Evolutionary conservation across 2,113 vertebrate species (phyloP).

Genomic region (Craseonycteris thonglongyai): DNA sequence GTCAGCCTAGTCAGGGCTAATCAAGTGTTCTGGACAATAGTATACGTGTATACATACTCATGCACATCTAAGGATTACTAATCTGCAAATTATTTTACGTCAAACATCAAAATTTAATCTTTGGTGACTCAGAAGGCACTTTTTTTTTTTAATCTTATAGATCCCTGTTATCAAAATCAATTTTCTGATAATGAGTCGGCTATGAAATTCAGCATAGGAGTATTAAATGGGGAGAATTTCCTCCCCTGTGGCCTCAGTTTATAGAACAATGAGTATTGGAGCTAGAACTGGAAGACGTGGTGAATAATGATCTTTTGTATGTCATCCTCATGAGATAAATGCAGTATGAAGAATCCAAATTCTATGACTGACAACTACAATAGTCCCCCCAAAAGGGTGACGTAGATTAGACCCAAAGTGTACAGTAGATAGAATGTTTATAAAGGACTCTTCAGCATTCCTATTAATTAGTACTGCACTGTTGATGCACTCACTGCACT

Average conservation of each 20-base stretch:
- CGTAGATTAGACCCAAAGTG: not conserved
- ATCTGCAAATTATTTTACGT: not conserved
- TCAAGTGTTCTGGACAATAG: not conserved
- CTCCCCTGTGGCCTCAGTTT: not conserved
- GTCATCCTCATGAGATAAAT: not conserved
- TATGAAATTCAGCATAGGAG: not conserved
- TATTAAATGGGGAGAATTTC: not conserved
- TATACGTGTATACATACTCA: not conserved
- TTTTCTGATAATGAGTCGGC: not conserved
- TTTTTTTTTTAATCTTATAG: not conserved
- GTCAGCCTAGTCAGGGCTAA: not conserved
- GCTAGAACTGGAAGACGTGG: not conserved
- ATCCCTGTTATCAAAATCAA: not conserved
- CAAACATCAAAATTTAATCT: not conserved
- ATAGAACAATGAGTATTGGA: not conserved
- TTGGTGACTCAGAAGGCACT: not conserved
- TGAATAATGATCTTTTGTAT: not conserved
- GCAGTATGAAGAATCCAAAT: not conserved
- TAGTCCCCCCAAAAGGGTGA: not conserved
- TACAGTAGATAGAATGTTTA: not conserved
- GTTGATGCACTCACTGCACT: not conserved
- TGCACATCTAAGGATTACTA: not conserved
- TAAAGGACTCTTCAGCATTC: not conserved
- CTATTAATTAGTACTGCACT: not conserved
- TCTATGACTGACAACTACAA: not conserved